Evolutionary conservation across 2,888 invertebrate genomes (phyloP).

Genomic region (Cantharis nigra): DNA sequence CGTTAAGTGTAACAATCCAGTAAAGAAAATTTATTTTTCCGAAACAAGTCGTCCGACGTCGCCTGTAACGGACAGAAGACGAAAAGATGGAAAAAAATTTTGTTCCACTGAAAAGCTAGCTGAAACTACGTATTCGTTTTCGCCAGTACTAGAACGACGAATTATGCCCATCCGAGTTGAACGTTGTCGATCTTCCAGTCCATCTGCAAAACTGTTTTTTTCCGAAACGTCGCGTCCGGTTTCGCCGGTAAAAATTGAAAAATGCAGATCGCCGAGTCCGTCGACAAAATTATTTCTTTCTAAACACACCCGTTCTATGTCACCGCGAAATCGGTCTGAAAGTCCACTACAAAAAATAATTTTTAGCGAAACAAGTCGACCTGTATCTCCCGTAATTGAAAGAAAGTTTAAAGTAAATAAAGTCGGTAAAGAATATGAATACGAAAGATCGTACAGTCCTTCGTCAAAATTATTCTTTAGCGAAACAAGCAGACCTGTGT

Average conservation of each 20-base stretch:
- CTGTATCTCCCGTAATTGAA: constrained; percentile 42
- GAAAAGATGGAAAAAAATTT: neutral
- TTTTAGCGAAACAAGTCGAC: constrained; percentile 37
- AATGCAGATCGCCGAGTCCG: neutral
- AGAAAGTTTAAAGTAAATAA: constrained; percentile 34
- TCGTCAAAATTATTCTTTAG: constrained; percentile 1
- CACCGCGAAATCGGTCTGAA: constrained; percentile 32
- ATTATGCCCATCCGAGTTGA: neutral
- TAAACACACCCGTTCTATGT: constrained; percentile 39
- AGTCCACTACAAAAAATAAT: constrained; percentile 28
- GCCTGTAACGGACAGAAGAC: constrained; percentile 36
- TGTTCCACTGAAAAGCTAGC: neutral
- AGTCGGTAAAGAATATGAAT: neutral
- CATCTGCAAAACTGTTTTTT: constrained; percentile 20
- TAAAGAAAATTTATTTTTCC: constrained; percentile 23
- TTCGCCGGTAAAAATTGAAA: neutral
- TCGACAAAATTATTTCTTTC: constrained; percentile 22
- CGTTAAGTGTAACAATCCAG: neutral
- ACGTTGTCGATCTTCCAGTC: neutral
- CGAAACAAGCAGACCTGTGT: constrained; percentile 32
- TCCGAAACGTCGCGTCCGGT: constrained; percentile 1
- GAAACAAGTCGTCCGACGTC: constrained; percentile 41
- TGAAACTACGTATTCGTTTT: neutral
- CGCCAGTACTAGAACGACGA: neutral
- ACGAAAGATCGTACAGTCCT: constrained; percentile 5